Conservation (phyloP, 1,140 invertebrate genomes). For the Drosophila biarmipes region DNA sequence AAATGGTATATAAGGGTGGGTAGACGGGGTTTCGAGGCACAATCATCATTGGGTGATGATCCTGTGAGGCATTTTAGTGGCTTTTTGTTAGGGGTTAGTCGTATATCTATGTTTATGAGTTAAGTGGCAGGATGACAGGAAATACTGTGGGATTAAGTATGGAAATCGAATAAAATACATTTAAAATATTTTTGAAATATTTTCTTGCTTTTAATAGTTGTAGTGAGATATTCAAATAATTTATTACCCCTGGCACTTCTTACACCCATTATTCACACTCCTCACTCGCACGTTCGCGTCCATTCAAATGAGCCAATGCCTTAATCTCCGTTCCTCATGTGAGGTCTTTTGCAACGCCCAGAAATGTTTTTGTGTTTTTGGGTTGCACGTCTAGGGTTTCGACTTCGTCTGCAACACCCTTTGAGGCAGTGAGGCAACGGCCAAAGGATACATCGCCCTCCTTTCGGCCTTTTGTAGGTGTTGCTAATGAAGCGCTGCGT, state of each 20-base stretch:
- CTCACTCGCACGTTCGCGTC: constrained; percentile 12
- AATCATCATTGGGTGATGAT: neutral
- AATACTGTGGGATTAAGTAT: neutral
- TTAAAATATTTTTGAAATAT: neutral
- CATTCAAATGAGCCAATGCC: constrained; percentile 47
- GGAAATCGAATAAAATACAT: neutral
- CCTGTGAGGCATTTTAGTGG: too few relatives aligned
- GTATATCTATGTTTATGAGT: neutral
- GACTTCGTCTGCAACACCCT: constrained; percentile 25
- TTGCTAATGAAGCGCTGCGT: constrained; percentile 70
- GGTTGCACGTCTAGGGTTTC: constrained; percentile 56
- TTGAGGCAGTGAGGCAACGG: constrained; percentile 48
- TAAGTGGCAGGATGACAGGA: neutral
- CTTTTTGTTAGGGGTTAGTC: neutral
- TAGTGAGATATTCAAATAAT: neutral
- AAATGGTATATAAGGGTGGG: neutral
- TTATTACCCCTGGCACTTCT: neutral
- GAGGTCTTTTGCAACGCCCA: constrained; percentile 56
- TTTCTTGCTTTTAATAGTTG: neutral
- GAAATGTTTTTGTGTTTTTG: constrained; percentile 26
- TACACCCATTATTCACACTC: constrained; percentile 20
- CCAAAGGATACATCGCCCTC: constrained; percentile 24
- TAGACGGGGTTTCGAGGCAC: neutral
- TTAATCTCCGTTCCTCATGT: constrained; percentile 50
- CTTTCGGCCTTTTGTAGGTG: constrained; percentile 41